Percentiles rank a stretch among this genome's conserved stretches.
These are phyloP conservation scores for Crotalus horridus DNA, from an alignment of 2,113 vertebrate species.

Conservation along the genomic window DNA sequence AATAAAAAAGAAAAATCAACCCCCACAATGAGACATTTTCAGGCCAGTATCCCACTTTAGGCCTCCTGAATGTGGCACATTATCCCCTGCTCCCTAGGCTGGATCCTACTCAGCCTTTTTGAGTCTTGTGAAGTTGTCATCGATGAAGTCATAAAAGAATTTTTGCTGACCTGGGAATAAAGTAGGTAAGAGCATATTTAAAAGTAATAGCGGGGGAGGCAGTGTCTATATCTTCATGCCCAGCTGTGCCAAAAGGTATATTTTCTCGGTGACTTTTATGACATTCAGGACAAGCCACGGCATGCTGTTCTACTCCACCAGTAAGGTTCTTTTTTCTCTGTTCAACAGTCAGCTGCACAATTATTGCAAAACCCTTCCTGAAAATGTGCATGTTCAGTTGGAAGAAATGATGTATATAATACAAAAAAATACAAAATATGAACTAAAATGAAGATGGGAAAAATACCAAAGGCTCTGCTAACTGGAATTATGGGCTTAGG, in stretches of 20 bases:
- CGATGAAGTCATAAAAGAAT: slow-evolving; percentile 28
- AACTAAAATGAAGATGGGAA: too few relatives aligned
- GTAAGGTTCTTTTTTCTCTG: not conserved
- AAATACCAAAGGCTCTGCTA: not conserved
- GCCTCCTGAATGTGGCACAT: slow-evolving; percentile 5
- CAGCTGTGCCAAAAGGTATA: not conserved
- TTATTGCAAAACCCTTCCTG: not conserved
- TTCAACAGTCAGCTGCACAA: not conserved
- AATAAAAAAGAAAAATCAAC: not conserved
- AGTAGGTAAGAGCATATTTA: not conserved
- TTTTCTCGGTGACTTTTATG: not conserved
- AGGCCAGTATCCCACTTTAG: not conserved
- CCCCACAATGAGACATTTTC: slow-evolving; percentile 6
- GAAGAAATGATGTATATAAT: not conserved
- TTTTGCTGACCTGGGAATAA: not conserved
- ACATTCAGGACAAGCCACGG: not conserved
- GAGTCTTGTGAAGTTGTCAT: slow-evolving; percentile 10
- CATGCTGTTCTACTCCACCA: not conserved
- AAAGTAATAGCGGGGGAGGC: not conserved
- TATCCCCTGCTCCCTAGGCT: not conserved
- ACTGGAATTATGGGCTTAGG: not conserved
- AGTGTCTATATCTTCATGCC: not conserved
- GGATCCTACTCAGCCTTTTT: slow-evolving; percentile 1
- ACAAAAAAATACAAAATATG: not conserved
- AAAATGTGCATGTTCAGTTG: not conserved